Conservation (phyloP, 2,797 vertebrate genomes). For the Diplodus sargus region DNA sequence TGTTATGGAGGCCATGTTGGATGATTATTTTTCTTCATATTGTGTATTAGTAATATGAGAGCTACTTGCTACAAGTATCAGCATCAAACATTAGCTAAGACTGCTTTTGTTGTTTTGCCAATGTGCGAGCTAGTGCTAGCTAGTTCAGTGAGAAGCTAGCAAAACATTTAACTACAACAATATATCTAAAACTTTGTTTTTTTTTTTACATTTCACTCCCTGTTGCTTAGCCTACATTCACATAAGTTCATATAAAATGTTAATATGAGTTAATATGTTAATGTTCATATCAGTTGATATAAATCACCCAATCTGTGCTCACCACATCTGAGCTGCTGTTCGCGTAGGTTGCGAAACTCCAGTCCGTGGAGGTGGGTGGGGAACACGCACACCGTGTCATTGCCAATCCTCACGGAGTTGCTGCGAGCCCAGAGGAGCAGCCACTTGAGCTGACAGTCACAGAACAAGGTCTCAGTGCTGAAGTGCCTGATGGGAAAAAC, state of each 20-base stretch:
- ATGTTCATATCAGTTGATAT: too few species aligned
- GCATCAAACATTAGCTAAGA: background rate
- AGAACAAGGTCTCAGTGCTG: conserved; percentile 90
- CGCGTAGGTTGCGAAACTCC: conserved; percentile 86
- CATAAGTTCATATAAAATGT: background rate
- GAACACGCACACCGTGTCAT: conserved; percentile 88
- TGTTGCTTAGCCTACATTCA: background rate
- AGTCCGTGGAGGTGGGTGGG: conserved; percentile 87
- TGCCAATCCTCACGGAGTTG: conserved; percentile 86
- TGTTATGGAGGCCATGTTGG: too few species aligned
- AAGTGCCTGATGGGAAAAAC: conserved; percentile 84
- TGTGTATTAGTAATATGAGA: background rate
- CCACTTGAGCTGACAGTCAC: conserved; percentile 94
- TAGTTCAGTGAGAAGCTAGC: too few species aligned
- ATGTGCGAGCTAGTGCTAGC: too few species aligned
- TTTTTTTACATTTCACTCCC: background rate
- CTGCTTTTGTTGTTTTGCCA: too few species aligned
- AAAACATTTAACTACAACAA: too few species aligned
- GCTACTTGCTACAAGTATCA: background rate
- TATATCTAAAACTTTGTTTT: background rate
- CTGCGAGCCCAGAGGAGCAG: conserved; percentile 88
- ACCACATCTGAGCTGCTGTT: conserved; percentile 91
- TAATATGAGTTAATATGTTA: too few species aligned
- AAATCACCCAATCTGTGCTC: conserved; percentile 57
- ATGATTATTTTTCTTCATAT: too few species aligned